Conservation (phyloP, 2,113 vertebrate genomes). For the Zosterops borbonicus region DNA sequence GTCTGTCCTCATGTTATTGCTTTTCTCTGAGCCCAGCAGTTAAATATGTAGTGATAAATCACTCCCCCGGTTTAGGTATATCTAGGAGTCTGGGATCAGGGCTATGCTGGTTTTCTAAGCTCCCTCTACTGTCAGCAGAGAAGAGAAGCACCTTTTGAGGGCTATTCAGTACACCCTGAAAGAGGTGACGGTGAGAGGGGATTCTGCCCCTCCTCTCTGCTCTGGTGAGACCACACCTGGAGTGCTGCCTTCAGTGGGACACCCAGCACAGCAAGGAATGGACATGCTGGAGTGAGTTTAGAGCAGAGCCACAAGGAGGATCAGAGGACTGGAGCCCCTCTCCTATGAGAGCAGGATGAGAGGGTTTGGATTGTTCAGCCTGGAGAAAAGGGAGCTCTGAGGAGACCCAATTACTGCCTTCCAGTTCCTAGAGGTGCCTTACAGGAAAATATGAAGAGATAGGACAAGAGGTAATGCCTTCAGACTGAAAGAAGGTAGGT, state of each 20-base stretch:
- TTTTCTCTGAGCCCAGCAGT: not conserved
- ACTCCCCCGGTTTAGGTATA: not conserved
- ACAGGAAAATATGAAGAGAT: not conserved
- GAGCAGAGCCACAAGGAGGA: not conserved
- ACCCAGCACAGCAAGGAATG: not conserved
- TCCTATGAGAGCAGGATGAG: not conserved
- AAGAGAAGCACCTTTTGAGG: not conserved
- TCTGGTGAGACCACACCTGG: not conserved
- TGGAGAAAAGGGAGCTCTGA: not conserved
- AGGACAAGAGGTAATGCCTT: not conserved
- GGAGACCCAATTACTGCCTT: not conserved
- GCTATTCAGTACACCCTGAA: not conserved
- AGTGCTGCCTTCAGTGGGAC: not conserved
- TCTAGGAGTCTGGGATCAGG: not conserved
- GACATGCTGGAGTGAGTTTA: not conserved
- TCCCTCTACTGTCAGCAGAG: not conserved
- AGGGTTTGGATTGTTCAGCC: not conserved
- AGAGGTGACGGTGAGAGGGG: not conserved
- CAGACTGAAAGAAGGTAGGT: not conserved
- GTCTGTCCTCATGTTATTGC: not conserved
- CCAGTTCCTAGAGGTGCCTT: not conserved
- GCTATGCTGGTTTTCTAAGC: not conserved
- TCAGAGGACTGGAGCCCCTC: not conserved
- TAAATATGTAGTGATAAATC: not conserved
- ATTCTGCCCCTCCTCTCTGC: not conserved